A percentile compares a stretch with the other conserved stretches of the same genome.
Evolutionary conservation across 2,888 invertebrate species (phyloP).

Genomic region (Mimumesa dahlbomi): DNA sequence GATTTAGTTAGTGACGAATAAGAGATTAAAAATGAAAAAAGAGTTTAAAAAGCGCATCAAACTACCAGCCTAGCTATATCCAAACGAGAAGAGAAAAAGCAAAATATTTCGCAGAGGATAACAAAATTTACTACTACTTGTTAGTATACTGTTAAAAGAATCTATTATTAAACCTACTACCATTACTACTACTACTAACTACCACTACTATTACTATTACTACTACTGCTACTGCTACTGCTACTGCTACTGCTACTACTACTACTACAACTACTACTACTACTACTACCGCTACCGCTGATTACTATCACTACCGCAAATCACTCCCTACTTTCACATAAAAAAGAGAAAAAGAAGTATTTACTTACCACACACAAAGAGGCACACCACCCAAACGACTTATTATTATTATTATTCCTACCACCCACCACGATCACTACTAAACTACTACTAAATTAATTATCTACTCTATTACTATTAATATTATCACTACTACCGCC

Average conservation of each 20-base stretch:
- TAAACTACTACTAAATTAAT: slow-evolving; percentile 38
- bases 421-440: slow-evolving; percentile 31
- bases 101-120: slow-evolving; percentile 56
- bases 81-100: slow-evolving; percentile 12
- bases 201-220: slow-evolving; percentile 30
- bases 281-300: slow-evolving; percentile 37
- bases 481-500: slow-evolving; percentile 39
- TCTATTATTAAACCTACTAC: slow-evolving; percentile 52
- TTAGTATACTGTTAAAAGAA: too few species aligned
- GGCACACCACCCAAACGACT: too few species aligned
- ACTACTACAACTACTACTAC: slow-evolving; percentile 9
- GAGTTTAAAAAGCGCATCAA: slow-evolving; percentile 56
- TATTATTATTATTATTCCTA: too few species aligned
- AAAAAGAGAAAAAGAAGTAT: too few species aligned
- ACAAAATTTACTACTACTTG: slow-evolving; percentile 63
- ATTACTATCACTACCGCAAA: too few species aligned
- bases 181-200: slow-evolving; percentile 45
- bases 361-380: slow-evolving; percentile 32
- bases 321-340: too few species aligned
- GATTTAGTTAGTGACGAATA: slow-evolving; percentile 65
- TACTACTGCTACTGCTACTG: slow-evolving; percentile 35
- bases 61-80: slow-evolving; percentile 68
- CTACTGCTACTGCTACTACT: slow-evolving; percentile 26
- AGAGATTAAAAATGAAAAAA: slow-evolving; percentile 40
- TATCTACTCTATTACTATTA: slow-evolving; percentile 30